A percentile compares a stretch with the other conserved stretches of the same genome.
phyloP scores from a whole-genome alignment of 2,797 vertebrate genomes.

The Sebastes elongatus region DNA sequence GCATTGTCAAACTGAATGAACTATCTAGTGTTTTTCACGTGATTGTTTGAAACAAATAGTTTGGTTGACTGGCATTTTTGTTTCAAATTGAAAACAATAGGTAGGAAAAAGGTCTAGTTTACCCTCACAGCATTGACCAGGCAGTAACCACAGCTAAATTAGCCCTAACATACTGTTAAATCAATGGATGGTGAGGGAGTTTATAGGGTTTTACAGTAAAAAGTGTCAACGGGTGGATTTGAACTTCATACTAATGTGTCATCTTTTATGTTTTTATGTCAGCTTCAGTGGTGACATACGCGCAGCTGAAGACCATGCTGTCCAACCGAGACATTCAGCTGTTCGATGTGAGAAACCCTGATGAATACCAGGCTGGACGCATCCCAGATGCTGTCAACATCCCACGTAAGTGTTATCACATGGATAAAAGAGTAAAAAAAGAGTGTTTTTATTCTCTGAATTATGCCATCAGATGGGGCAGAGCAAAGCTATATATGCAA shows the following conservation, averaged over 20 bases:
- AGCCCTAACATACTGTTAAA: background rate
- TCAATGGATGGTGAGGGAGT: slow-evolving; percentile 10
- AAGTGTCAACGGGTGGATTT: background rate
- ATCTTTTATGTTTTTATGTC: background rate
- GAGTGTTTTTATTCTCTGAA: background rate
- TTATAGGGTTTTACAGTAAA: background rate
- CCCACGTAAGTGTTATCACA: slow-evolving; percentile 65
- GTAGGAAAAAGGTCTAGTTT: background rate
- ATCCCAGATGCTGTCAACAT: slow-evolving; percentile 78
- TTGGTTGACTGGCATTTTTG: slow-evolving; percentile 38
- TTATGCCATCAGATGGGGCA: too few relatives aligned
- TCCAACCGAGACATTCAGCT: slow-evolving; percentile 73
- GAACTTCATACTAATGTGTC: rapidly evolving
- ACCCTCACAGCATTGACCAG: background rate
- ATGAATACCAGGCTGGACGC: slow-evolving; percentile 77
- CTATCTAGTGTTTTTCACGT: background rate
- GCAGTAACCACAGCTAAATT: background rate
- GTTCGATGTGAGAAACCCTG: slow-evolving; percentile 78
- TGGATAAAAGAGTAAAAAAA: too few relatives aligned
- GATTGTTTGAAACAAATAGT: slow-evolving; percentile 11
- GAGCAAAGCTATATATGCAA: too few relatives aligned
- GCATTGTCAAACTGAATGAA: background rate
- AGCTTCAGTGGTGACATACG: slow-evolving; percentile 74
- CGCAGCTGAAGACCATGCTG: slow-evolving; percentile 79
- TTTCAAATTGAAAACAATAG: slow-evolving; percentile 22